A percentile compares a stretch with the other conserved stretches of the same genome.
Conservation (phyloP, 2,888 invertebrate species). For the Horisme vitalbata region DNA sequence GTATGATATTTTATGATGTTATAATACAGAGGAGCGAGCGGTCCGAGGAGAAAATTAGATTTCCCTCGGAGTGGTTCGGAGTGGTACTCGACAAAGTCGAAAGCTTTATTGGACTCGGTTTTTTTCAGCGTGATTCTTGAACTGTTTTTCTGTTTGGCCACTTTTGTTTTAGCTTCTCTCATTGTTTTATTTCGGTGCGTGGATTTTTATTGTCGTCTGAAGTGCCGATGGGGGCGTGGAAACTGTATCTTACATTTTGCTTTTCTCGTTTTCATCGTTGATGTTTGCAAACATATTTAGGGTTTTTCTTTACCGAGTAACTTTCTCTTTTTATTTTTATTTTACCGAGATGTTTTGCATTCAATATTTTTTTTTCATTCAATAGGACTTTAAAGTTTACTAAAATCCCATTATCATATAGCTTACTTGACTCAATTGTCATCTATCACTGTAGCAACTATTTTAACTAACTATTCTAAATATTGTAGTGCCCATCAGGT, state of each 20-base stretch:
- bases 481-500: too few species aligned
- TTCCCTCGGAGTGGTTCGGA: slow-evolving; percentile 69
- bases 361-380: too few species aligned
- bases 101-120: slow-evolving; percentile 64
- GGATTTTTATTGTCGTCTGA: slow-evolving; percentile 55
- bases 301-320: slow-evolving; percentile 20
- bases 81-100: slow-evolving; percentile 74
- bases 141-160: slow-evolving; percentile 69
- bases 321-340: slow-evolving; percentile 1
- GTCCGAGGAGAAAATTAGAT: slow-evolving; percentile 80
- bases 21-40: slow-evolving; percentile 55
- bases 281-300: slow-evolving; percentile 38
- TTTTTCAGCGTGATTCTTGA: slow-evolving; percentile 67
- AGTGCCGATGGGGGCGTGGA: slow-evolving; percentile 45
- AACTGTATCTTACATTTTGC: slow-evolving; percentile 44
- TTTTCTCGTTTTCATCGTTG: slow-evolving; percentile 33
- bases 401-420: too few species aligned
- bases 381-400: too few species aligned
- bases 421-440: too few species aligned
- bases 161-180: slow-evolving; percentile 61
- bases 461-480: too few species aligned
- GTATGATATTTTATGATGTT: slow-evolving; percentile 70
- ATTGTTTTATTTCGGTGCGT: slow-evolving; percentile 68
- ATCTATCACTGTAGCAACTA: too few species aligned
- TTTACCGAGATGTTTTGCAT: not conserved